A percentile compares a stretch with the other conserved stretches of the same genome.
Evolutionary conservation across 1,140 invertebrate species (phyloP).

Genomic region (Frieseomelitta varia): DNA sequence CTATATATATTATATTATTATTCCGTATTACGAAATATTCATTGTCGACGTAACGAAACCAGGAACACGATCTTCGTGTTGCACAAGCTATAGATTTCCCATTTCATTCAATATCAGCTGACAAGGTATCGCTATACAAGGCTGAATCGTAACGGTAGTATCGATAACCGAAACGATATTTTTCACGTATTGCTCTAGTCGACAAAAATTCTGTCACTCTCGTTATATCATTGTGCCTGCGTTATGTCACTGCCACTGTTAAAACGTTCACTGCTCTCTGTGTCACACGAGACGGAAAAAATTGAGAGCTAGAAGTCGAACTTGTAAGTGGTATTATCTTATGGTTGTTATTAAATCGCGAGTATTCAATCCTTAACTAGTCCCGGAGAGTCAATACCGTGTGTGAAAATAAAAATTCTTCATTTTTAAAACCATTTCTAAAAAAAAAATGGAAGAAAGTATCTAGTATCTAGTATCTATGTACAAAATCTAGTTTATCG

Average conservation of each 20-base stretch:
- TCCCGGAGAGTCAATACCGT: too few species aligned
- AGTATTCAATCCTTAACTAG: too few species aligned
- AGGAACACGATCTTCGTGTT: slow-evolving; percentile 32
- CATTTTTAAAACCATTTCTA: too few species aligned
- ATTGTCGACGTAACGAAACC: not conserved
- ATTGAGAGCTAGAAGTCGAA: too few species aligned
- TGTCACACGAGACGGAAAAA: not conserved
- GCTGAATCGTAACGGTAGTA: slow-evolving; percentile 21
- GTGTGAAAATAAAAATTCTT: too few species aligned
- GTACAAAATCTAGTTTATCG: too few species aligned
- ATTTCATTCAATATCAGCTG: slow-evolving; percentile 44
- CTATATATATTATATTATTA: too few species aligned
- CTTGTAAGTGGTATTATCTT: too few species aligned
- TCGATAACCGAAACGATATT: not conserved
- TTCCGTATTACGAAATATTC: not conserved
- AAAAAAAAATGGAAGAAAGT: too few species aligned
- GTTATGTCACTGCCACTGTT: not conserved
- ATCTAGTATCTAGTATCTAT: too few species aligned
- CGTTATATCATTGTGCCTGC: not conserved
- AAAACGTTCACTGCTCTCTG: not conserved
- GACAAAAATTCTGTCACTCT: not conserved
- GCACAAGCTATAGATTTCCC: slow-evolving; percentile 38
- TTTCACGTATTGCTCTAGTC: not conserved
- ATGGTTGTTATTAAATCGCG: too few species aligned
- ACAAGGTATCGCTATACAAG: slow-evolving; percentile 32